These are phyloP conservation scores for Scaptomyza polygonia DNA, from an alignment of 2,888 invertebrate species.

Conservation along the genomic window DNA sequence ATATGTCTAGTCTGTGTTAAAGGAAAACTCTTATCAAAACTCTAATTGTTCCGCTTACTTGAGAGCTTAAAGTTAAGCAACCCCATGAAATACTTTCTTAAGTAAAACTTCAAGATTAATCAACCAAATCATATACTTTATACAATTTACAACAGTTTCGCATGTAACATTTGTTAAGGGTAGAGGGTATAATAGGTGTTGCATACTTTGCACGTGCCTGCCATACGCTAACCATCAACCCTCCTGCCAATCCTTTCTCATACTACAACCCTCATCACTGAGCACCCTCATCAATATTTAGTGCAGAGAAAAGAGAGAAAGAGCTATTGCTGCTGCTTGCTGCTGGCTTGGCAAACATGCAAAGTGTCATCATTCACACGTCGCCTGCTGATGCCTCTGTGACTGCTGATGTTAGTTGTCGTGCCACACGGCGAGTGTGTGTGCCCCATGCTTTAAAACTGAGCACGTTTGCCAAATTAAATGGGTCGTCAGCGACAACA, in stretches of 20 bases:
- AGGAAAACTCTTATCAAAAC: too few relatives aligned
- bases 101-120: too few relatives aligned
- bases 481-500: slow-evolving; percentile 68
- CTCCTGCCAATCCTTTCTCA: background rate
- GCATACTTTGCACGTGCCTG: slow-evolving; percentile 74
- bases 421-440: slow-evolving; percentile 30
- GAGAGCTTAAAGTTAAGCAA: too few relatives aligned
- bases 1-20: too few relatives aligned
- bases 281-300: slow-evolving; percentile 77
- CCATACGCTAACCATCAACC: slow-evolving; percentile 45
- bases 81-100: too few relatives aligned
- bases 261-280: slow-evolving; percentile 12
- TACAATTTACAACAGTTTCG: background rate
- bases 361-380: slow-evolving; percentile 81
- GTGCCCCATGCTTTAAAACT: slow-evolving; percentile 67
- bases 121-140: too few relatives aligned
- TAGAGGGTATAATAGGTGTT: slow-evolving; percentile 58
- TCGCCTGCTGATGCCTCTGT: slow-evolving; percentile 48
- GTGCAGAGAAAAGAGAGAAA: slow-evolving; percentile 54
- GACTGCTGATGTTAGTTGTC: slow-evolving; percentile 12
- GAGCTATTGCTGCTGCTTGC: slow-evolving; percentile 24
- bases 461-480: slow-evolving; percentile 81
- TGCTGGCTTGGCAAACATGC: slow-evolving; percentile 78
- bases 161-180: background rate
- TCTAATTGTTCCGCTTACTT: too few relatives aligned